These are phyloP conservation scores for Germaria angustata DNA, from an alignment of 2,888 invertebrate genomes.

Conservation along the genomic window DNA sequence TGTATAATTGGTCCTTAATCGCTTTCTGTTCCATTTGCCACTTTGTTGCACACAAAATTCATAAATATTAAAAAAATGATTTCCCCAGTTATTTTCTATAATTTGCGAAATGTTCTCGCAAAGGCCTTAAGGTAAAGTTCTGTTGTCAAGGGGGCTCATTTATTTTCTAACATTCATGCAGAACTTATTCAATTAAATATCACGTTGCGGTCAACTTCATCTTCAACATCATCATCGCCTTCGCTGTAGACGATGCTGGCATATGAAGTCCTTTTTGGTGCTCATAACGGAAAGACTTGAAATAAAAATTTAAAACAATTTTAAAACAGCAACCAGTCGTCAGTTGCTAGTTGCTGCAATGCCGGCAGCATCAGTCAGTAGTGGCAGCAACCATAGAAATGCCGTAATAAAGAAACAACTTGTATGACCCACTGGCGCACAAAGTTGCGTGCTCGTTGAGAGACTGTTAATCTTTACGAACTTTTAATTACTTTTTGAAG, in stretches of 20 bases:
- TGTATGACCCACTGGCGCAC: conserved; percentile 62
- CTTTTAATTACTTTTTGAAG: conserved; percentile 78
- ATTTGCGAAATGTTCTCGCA: conserved; percentile 10
- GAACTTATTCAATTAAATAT: conserved; percentile 59
- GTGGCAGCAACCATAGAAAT: conserved; percentile 6
- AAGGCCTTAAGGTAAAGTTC: conserved; percentile 23
- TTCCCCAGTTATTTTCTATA: neutral
- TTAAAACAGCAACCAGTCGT: conserved; percentile 4
- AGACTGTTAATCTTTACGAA: conserved; percentile 76
- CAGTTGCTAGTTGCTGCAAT: neutral
- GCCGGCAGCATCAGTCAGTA: neutral
- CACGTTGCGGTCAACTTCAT: conserved; percentile 46
- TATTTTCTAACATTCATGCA: conserved; percentile 50
- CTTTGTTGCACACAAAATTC: neutral
- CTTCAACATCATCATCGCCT: conserved; percentile 5
- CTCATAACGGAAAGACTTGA: conserved; percentile 2
- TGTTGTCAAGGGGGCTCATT: conserved; percentile 19
- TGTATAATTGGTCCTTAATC: conserved; percentile 4
- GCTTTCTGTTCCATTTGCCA: neutral
- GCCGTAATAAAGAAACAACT: conserved; percentile 46
- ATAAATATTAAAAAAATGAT: neutral
- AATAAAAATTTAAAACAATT: conserved; percentile 38
- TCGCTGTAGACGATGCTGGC: neutral
- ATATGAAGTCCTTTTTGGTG: conserved; percentile 12
- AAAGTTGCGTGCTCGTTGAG: conserved; percentile 64